Evolutionary conservation across 2,888 invertebrate species (phyloP).

Genomic region (Boloria euphrosyne): DNA sequence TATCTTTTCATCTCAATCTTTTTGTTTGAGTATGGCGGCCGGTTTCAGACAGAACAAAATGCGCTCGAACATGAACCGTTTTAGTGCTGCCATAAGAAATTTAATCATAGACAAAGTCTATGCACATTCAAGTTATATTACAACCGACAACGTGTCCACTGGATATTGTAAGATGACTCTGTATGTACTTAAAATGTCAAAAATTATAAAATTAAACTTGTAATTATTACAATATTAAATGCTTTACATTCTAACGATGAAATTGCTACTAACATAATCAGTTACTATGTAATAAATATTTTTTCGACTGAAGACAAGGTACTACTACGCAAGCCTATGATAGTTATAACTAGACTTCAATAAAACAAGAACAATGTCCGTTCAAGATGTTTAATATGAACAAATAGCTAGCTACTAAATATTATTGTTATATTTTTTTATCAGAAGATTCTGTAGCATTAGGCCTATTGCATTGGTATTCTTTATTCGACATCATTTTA

Average conservation of each 20-base stretch:
- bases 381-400: background rate
- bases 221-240: too few relatives aligned
- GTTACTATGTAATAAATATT: too few relatives aligned
- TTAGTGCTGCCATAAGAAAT: slow-evolving; percentile 43
- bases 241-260: too few relatives aligned
- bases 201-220: too few relatives aligned
- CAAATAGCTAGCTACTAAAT: background rate
- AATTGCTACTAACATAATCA: too few relatives aligned
- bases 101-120: slow-evolving; percentile 16
- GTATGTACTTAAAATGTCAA: too few relatives aligned
- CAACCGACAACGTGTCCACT: too few relatives aligned
- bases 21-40: slow-evolving; percentile 88
- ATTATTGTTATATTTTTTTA: background rate
- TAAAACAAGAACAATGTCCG: too few relatives aligned
- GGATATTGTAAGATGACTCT: too few relatives aligned
- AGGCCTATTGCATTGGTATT: slow-evolving; percentile 38
- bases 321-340: too few relatives aligned
- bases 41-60: slow-evolving; percentile 78
- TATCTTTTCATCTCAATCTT: slow-evolving; percentile 85
- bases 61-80: slow-evolving; percentile 71
- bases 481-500: slow-evolving; percentile 45
- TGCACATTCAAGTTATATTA: background rate
- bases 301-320: too few relatives aligned
- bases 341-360: too few relatives aligned
- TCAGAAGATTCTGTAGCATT: slow-evolving; percentile 8